Evolutionary conservation across 1,140 invertebrate species (phyloP), one percentile per base, ranked within the genome.

Genomic region (Ctenoplectra terminalis): DNA sequence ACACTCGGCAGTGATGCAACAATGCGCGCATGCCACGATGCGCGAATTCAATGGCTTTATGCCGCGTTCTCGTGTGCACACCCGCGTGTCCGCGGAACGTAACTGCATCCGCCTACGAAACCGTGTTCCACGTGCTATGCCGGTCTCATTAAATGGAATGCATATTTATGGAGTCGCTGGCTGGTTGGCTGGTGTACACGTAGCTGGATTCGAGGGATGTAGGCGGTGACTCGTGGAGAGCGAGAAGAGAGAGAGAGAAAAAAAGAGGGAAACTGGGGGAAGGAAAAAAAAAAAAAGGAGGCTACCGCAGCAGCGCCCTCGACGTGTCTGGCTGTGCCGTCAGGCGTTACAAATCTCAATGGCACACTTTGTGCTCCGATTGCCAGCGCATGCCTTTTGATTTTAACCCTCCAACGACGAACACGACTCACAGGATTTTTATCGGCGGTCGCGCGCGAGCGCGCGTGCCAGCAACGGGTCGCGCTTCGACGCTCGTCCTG

Each of bases 71-170:
- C 71, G 64, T 52, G 83, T 72, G 69, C 67, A 52, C 26, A 50
- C 43, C 79, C 71, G 77, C 67, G 72, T 61, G 63, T 74, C 46
- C 74, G 75, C 74, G 75, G 61, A 63, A 86, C 64, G 81, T 73
- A 74, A 81, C 85, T 81, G 73, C 75, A 78, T 75, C 82, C 71
- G 81, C 66, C 76, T 61, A 54, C 81, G 77, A 76, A 86, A 81
- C 76, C 76, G 56, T 58, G 56, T 60, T 75, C 84, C 80, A 86
- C 60, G 50, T 48, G 81, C 76, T 83, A 48, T 74, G 58, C 52
- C 52, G 58, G 83, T 87, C 85, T 87, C 86, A 87, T 87, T 87
- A 87, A 87, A 87, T 69, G 86, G 86, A 87, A 87, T 87, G 81
- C 86, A 87, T 87, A 87, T 87, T 87, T 87, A 87, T 87, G 86